Evolutionary conservation across 2,888 invertebrate genomes (phyloP).

Genomic region (Drosophila yooni): DNA sequence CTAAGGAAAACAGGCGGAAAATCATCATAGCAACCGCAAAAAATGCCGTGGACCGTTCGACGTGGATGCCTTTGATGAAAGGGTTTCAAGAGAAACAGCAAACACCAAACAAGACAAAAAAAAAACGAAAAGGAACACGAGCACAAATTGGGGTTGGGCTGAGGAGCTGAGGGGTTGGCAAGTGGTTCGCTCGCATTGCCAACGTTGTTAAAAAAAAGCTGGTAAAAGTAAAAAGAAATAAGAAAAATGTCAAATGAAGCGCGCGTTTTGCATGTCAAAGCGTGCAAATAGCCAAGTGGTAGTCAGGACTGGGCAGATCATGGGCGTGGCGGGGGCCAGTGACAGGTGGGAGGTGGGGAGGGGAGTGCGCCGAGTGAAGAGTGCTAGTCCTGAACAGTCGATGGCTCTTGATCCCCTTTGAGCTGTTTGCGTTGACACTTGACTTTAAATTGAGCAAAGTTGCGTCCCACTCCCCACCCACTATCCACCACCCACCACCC

Average conservation of each 20-base stretch:
- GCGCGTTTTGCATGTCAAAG: constrained; percentile 80
- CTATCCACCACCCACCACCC: background rate
- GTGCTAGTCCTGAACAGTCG: constrained; percentile 58
- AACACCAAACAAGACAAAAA: constrained; percentile 35
- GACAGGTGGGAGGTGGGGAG: too few relatives aligned
- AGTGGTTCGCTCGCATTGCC: constrained; percentile 49
- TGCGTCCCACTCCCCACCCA: background rate
- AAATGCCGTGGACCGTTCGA: constrained; percentile 46
- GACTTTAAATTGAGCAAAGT: constrained; percentile 76
- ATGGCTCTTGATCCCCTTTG: constrained; percentile 59
- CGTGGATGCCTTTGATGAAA: constrained; percentile 72
- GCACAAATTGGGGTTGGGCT: constrained; percentile 5
- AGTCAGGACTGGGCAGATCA: background rate
- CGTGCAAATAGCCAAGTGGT: constrained; percentile 48
- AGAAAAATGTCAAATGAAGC: constrained; percentile 79
- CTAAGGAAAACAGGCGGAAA: constrained; percentile 50
- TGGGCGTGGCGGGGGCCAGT: background rate
- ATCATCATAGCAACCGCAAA: constrained; percentile 72
- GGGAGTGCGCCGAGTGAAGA: constrained; percentile 28
- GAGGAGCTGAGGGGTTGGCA: constrained; percentile 2
- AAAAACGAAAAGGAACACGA: constrained; percentile 4
- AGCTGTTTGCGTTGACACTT: constrained; percentile 78
- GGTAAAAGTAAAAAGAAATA: constrained; percentile 33
- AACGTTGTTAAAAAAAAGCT: constrained; percentile 11
- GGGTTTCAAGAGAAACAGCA: constrained; percentile 54